Evolutionary conservation across 2,113 vertebrate genomes (phyloP), one percentile per base, ranked within the genome.

Genomic region (Larimichthys crocea): DNA sequence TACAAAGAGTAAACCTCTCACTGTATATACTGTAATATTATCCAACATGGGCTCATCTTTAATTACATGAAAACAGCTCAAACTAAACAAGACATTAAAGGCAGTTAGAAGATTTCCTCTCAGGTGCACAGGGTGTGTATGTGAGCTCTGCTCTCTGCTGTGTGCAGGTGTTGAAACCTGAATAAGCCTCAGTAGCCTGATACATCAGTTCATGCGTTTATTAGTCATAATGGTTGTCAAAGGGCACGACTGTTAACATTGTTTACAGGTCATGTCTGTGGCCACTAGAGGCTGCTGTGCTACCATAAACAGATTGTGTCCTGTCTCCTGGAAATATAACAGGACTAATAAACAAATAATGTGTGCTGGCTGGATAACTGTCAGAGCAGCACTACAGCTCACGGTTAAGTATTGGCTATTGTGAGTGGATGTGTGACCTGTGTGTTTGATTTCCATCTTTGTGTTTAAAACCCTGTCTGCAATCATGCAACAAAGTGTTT

Each of bases 231-330:
- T 48, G 24, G 9, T 19, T 50, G 19, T 64, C 56, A 61, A 24
- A 79, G 62, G 50, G n/a, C 29, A 60, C 15, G 57, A 3, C 52
- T 35, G 26, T 5, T 14, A 1, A 31, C 53, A 14, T 8, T 0
- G 24, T 10, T 29, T 48, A 24, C 69, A 82, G 29, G 42, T 64
- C 2, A 3, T 11, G 14, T 24, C 9, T 82, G 35, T 50, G 68
- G 61, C 92, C 94, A 91, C 92, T 80, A 90, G 94, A 91, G 90
- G 87, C 59, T 61, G 88, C 89, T 92, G 77, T 86, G 76, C 65
- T 29, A 48, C 86, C 60, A 75, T 4, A 31, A 75, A 83, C 84
- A 61, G 59, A 3, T 11, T 3, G 59, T 35, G 20, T 26, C 26
- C 10, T n/a, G 40, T 17, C 20, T 2, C 2, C 22, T 53, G 44